Percentiles rank a stretch among this genome's conserved stretches.
phyloP scores from a whole-genome alignment of 2,113 vertebrate species.

The Sphaerodactylus townsendi region DNA sequence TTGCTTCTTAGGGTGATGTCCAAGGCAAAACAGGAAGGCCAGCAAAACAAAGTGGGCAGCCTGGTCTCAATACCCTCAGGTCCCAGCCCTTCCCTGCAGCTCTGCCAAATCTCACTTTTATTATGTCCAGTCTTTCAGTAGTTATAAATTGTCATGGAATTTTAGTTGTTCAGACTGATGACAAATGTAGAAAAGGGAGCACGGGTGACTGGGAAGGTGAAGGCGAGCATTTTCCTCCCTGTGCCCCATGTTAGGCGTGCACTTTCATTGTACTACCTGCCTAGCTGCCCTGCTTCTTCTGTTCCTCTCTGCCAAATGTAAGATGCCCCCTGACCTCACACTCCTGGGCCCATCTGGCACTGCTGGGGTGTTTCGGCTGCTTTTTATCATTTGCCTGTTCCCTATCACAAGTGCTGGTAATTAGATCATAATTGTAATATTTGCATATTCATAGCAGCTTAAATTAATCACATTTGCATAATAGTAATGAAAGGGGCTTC shows the following conservation, averaged over 20 bases:
- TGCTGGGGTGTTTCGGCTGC: conserved; percentile 21
- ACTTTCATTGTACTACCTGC: background rate
- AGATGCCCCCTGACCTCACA: background rate
- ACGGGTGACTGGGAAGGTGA: background rate
- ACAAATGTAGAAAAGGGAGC: background rate
- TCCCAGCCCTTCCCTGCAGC: background rate
- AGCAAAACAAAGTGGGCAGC: background rate
- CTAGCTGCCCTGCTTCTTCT: background rate
- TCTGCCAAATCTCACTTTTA: background rate
- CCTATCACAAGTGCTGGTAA: conserved; percentile 58
- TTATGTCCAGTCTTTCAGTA: background rate
- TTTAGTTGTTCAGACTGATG: background rate
- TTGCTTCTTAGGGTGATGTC: too few relatives aligned
- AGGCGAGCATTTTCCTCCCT: background rate
- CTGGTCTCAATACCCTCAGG: background rate
- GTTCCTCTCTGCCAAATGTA: background rate
- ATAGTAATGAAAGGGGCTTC: conserved; percentile 77
- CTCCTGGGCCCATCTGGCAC: conserved; percentile 11
- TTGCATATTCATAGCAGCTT: conserved; percentile 77
- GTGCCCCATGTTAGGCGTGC: background rate
- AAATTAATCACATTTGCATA: conserved; percentile 78
- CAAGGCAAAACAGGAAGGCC: background rate
- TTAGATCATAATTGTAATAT: conserved; percentile 75
- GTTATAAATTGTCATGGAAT: background rate
- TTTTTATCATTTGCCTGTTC: conserved; percentile 62